Base-by-base conservation (phyloP, 2,888 invertebrate species). In the Eristalinus aeneus region DNA sequence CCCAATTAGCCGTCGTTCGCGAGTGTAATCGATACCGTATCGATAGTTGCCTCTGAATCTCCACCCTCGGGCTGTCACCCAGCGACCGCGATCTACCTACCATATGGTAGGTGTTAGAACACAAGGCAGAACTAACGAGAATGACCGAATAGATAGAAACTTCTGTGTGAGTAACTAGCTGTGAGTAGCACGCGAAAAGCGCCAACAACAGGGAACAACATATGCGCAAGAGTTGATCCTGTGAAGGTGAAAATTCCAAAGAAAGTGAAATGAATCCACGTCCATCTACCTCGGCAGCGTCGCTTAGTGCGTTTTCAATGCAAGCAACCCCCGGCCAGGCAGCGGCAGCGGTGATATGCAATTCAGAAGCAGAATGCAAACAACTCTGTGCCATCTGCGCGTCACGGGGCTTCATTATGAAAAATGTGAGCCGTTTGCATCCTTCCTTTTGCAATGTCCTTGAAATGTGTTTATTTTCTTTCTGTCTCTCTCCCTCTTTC, bases 371-470 rank as follows among this genome's bases (percentile, higher is more conserved):
- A 60, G 85, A 86, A 16, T 86, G 86, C 60, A 86, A 82, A 23
- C 86, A 86, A 46, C 71, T 86, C 8, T 86, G 86, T 67, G 53
- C 81, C 2, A 86, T 86, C 71, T 86, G 86, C 72, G 69, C 86
- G 16, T 74, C 86, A 39, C 77, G 86, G 12, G 74, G 86, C 46
- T 86, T 82, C 56, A 86, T 86, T 39, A 81, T 86, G 78, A 86
- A 86, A 71, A 86, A 86, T 71, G 86, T 86, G 65, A 86, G 86
- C 10, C 39, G 4, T 27, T 39, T 39, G n/a, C 39, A 39, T 39
- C 12, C 31, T 20, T 5, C 32, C n/a, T 56, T 56, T 63, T 36
- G 20, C 34, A 32, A 16, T 16, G 36, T 1, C 32, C 27, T 71
- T 36, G 34, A 61, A 27, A 34, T 23, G 36, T 16, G 58, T 63